Evolutionary conservation across 2,113 vertebrate genomes (phyloP).

Genomic region (Datnioides undecimradiatus): DNA sequence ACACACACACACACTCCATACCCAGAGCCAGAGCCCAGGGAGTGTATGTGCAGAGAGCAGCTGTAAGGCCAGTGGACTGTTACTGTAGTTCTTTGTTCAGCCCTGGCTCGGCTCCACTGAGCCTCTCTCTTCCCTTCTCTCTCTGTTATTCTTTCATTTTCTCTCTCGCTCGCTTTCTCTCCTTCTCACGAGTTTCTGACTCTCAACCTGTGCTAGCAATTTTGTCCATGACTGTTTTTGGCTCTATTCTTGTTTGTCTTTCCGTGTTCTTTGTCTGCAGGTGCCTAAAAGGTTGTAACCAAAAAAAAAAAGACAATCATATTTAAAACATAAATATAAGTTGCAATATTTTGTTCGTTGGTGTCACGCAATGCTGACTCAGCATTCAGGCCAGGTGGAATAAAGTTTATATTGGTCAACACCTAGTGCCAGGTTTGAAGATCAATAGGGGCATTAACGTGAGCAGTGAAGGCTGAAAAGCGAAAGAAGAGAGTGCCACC

Average conservation of each 20-base stretch:
- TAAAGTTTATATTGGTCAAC: background rate
- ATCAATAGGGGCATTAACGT: background rate
- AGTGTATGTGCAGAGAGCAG: slow-evolving; percentile 72
- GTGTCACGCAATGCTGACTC: background rate
- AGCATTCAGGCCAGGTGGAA: background rate
- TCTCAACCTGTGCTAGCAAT: slow-evolving; percentile 4
- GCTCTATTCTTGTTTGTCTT: background rate
- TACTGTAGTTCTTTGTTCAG: slow-evolving; percentile 83
- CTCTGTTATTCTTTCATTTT: slow-evolving; percentile 45
- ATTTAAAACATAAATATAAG: background rate
- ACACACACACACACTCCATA: slow-evolving; percentile 44
- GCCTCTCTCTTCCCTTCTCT: slow-evolving; percentile 22
- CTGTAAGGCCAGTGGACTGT: slow-evolving; percentile 75
- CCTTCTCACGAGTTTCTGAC: background rate
- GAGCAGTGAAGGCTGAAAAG: background rate
- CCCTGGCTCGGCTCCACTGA: slow-evolving; percentile 69
- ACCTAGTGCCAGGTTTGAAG: background rate
- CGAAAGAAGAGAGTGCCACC: slow-evolving; percentile 1
- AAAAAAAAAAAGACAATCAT: too few relatives aligned
- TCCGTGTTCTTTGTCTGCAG: background rate
- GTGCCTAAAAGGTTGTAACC: background rate
- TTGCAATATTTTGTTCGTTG: background rate
- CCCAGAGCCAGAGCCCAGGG: slow-evolving; percentile 51
- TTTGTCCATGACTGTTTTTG: background rate
- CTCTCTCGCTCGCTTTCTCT: slow-evolving; percentile 5